phyloP scores from a whole-genome alignment of 2,888 invertebrate genomes.

The Allygus modestus region DNA sequence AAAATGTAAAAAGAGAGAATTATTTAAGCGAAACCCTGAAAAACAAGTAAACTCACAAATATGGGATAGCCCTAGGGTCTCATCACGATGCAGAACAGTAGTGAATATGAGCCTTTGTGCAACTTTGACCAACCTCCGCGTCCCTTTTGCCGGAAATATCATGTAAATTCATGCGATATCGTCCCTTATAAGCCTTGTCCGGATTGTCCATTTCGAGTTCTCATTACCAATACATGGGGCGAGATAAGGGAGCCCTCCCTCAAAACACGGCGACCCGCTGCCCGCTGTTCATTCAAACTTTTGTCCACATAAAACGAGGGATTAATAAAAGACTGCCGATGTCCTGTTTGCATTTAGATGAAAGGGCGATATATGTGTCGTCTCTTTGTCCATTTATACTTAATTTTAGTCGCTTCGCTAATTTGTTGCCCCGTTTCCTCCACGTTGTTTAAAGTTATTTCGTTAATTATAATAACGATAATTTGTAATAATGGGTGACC shows the following conservation, averaged over 20 bases:
- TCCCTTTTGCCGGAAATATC: constrained; percentile 35
- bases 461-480: too few relatives aligned
- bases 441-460: too few relatives aligned
- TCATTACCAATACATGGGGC: constrained; percentile 51
- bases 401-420: not conserved
- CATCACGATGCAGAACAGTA: not conserved
- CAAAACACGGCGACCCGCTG: not conserved
- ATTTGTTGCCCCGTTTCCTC: not conserved
- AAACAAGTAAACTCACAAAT: not conserved
- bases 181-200: constrained; percentile 48
- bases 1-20: not conserved
- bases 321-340: constrained; percentile 53
- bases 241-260: constrained; percentile 19
- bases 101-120: not conserved
- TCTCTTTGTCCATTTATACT: not conserved
- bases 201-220: constrained; percentile 52
- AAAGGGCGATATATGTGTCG: constrained; percentile 14
- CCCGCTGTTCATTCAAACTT: constrained; percentile 22
- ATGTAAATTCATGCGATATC: constrained; percentile 48
- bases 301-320: constrained; percentile 48
- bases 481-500: too few relatives aligned
- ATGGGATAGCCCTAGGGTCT: not conserved
- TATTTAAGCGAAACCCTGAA: not conserved
- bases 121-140: not conserved
- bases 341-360: constrained; percentile 55